Evolutionary conservation across 2,797 vertebrate species (phyloP).

Genomic region (Peromyscus melanophrys): DNA sequence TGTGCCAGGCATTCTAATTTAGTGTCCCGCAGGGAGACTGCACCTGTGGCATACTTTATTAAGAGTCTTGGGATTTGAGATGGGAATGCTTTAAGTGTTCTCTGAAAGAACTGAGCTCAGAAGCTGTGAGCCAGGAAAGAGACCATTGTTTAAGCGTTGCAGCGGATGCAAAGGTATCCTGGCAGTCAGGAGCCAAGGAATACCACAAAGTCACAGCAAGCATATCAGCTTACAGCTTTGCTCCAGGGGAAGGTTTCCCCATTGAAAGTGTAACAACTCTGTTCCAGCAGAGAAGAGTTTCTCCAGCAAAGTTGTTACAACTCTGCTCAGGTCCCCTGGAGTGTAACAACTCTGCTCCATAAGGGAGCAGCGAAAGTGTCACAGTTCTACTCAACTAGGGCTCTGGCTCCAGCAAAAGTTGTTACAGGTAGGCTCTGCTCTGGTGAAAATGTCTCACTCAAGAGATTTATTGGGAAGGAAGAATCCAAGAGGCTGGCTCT

Average conservation of each 20-base stretch:
- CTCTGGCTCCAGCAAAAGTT: not conserved
- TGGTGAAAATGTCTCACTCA: not conserved
- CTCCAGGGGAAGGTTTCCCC: not conserved
- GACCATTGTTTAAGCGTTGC: not conserved
- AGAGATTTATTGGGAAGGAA: not conserved
- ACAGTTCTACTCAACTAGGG: not conserved
- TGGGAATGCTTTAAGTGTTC: not conserved
- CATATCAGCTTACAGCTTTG: not conserved
- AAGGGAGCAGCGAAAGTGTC: not conserved
- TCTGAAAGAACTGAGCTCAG: not conserved
- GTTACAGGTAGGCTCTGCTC: not conserved
- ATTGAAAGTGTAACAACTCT: not conserved
- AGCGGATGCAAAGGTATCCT: fast-evolving
- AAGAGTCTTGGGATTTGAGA: not conserved
- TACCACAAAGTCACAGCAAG: not conserved
- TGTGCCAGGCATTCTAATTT: not conserved
- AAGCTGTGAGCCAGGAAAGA: not conserved
- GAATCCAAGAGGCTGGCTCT: not conserved
- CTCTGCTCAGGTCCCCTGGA: not conserved
- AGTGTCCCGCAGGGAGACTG: not conserved
- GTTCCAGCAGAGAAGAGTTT: not conserved
- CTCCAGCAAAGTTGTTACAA: not conserved
- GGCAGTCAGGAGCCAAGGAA: not conserved
- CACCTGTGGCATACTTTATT: not conserved
- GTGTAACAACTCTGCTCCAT: too few relatives aligned